These are phyloP conservation scores for Maccullochella peelii DNA, from an alignment of 2,113 vertebrate species.

Conservation along the genomic window DNA sequence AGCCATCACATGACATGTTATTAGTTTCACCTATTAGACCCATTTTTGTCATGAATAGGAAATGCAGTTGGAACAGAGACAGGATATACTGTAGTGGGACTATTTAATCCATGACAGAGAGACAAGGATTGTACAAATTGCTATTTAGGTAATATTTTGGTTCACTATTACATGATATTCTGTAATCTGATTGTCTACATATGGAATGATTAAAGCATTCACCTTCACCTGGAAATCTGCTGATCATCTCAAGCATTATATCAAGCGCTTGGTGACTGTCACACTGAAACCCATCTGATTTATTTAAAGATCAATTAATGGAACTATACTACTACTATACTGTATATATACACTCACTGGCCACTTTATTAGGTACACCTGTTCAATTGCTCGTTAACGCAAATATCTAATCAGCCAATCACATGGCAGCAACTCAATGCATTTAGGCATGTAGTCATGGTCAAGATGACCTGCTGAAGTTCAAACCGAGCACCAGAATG, in stretches of 20 bases:
- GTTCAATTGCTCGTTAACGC: no score
- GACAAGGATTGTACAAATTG: constrained; percentile 22
- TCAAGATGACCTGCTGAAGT: no score
- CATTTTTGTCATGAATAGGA: constrained; percentile 30
- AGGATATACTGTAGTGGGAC: neutral
- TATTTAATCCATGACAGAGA: constrained; percentile 34
- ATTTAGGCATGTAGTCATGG: no score
- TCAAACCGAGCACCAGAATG: no score
- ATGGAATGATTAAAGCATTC: constrained; percentile 12
- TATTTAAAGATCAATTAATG: neutral
- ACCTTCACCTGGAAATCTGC: constrained; percentile 15
- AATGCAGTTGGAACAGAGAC: constrained; percentile 5
- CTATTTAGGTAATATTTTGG: constrained; percentile 30
- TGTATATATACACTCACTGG: no score
- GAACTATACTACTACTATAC: no score
- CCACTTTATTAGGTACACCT: no score
- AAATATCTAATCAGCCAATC: no score
- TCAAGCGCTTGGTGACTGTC: neutral
- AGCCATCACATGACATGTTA: constrained; percentile 38
- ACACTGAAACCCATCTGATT: constrained; percentile 11
- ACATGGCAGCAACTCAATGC: no score
- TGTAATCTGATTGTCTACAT: constrained; percentile 1
- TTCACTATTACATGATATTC: neutral
- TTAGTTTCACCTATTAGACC: constrained; percentile 49
- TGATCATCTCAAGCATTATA: neutral